Evolutionary conservation across 2,113 vertebrate species (phyloP).

Genomic region (Etheostoma spectabile): DNA sequence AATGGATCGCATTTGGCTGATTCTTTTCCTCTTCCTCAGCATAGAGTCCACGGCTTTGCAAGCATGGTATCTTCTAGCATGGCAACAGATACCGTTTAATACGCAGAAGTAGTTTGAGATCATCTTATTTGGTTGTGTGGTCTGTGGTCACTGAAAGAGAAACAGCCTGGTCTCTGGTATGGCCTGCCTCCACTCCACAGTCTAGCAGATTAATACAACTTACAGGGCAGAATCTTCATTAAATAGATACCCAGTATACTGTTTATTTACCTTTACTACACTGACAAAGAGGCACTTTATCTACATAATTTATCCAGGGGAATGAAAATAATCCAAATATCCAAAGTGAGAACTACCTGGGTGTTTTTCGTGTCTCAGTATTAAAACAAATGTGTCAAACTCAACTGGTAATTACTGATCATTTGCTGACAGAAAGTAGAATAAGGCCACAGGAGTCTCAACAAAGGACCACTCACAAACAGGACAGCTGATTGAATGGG

Average conservation of each 20-base stretch:
- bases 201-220: constrained; percentile 13
- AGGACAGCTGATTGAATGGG: constrained; percentile 15
- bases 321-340: background rate
- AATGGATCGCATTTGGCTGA: background rate
- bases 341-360: background rate
- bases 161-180: background rate
- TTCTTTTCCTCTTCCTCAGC: background rate
- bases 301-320: background rate
- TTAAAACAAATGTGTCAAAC: constrained; percentile 26
- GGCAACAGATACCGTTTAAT: constrained; percentile 1
- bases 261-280: background rate
- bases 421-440: constrained; percentile 27
- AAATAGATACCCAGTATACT: background rate
- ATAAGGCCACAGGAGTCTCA: background rate
- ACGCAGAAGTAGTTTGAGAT: background rate
- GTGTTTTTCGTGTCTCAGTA: background rate
- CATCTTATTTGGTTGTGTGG: background rate
- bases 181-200: background rate
- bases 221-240: constrained; percentile 10
- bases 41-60: background rate
- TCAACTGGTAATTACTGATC: constrained; percentile 15
- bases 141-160: constrained; percentile 6
- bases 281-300: background rate
- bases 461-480: constrained; percentile 33
- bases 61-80: too few species aligned